Evolutionary conservation across 2,113 vertebrate species (phyloP).

Genomic region (Microcebus tavaratra): DNA sequence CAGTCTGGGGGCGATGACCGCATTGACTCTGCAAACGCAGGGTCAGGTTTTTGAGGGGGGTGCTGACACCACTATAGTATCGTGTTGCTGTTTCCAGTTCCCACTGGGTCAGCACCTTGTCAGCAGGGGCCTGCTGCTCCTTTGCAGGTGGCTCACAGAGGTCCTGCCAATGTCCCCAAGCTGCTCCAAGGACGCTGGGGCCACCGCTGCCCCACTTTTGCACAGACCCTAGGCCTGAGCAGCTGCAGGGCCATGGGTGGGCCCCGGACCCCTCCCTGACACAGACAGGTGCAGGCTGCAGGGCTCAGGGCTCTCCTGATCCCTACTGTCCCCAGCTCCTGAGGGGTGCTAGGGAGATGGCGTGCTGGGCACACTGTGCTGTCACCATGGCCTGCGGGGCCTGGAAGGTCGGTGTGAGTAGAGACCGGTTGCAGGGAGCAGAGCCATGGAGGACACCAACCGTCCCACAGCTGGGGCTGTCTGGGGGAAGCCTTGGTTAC

Average conservation of each 20-base stretch:
- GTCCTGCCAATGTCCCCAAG: not conserved
- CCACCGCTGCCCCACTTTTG: not conserved
- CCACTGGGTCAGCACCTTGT: not conserved
- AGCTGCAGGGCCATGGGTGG: not conserved
- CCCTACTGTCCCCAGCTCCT: not conserved
- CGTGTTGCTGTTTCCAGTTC: not conserved
- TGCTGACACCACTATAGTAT: not conserved
- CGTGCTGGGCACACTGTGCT: not conserved
- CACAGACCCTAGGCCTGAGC: not conserved
- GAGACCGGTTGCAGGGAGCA: not conserved
- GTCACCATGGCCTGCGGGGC: not conserved
- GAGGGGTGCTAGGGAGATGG: not conserved
- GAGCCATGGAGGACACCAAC: not conserved
- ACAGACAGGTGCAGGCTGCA: not conserved
- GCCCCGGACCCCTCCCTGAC: not conserved
- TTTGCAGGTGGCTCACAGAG: not conserved
- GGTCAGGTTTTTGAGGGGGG: not conserved
- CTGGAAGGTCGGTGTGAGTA: not conserved
- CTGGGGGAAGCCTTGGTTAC: not conserved
- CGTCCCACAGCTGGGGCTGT: not conserved
- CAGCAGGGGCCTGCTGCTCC: not conserved
- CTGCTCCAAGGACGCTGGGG: not conserved
- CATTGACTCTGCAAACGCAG: no score
- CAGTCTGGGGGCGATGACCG: not conserved
- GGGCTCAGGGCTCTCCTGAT: not conserved